Evolutionary conservation across 2,113 vertebrate genomes (phyloP).

Genomic region (Platanista minor): DNA sequence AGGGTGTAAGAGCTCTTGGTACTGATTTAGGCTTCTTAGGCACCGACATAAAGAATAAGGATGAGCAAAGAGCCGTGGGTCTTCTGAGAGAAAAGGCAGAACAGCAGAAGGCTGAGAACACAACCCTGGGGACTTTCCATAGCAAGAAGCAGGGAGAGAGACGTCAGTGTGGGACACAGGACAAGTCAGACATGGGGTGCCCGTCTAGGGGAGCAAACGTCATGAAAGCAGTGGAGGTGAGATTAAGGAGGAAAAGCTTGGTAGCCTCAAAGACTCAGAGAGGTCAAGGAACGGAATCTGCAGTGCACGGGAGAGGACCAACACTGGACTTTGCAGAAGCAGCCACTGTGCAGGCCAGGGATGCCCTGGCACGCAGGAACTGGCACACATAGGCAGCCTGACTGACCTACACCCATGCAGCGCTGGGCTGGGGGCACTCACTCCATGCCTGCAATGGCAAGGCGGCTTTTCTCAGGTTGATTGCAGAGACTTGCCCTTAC

Average conservation of each 20-base stretch:
- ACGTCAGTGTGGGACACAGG: background rate
- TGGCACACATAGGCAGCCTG: rapidly evolving
- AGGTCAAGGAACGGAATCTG: background rate
- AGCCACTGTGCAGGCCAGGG: too few species aligned
- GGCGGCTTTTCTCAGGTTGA: background rate
- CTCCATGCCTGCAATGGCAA: background rate
- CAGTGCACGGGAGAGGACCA: rapidly evolving
- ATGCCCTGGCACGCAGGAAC: background rate
- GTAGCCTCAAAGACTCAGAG: background rate
- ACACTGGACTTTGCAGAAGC: background rate
- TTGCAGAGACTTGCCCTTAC: background rate
- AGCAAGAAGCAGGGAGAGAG: background rate
- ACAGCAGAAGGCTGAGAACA: background rate
- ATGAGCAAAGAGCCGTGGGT: background rate
- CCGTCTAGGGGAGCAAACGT: background rate
- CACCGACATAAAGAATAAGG: background rate
- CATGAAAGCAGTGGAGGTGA: rapidly evolving
- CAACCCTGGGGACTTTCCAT: background rate
- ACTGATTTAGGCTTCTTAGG: background rate
- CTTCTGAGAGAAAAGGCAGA: background rate
- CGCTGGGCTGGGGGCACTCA: background rate
- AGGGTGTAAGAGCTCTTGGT: background rate
- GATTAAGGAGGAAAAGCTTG: background rate
- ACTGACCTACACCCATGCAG: too few species aligned
- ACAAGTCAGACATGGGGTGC: background rate